Base-by-base conservation (phyloP, 2,888 invertebrate genomes). In the Cyrtodaria siliqua region DNA sequence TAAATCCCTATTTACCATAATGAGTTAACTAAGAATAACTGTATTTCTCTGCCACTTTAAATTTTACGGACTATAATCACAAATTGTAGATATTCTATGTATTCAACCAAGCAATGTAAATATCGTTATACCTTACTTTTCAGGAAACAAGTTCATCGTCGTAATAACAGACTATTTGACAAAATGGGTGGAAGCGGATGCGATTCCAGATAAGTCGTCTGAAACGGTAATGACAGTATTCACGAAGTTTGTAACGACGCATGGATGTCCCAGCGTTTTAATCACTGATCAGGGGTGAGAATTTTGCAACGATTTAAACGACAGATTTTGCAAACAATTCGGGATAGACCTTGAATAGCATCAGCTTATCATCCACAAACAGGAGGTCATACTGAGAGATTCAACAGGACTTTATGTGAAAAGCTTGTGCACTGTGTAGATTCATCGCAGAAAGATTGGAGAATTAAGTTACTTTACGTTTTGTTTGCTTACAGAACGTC, bases 361-460 rank as follows among this genome's bases (percentile, higher is more conserved):
- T n/a, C n/a, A n/a, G n/a, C n/a, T n/a, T n/a, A n/a, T n/a, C n/a
- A n/a, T n/a, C n/a, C n/a, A n/a, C n/a, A n/a, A n/a, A n/a, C n/a
- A n/a, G n/a, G n/a, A n/a, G n/a, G n/a, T n/a, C n/a, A n/a, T n/a
- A 76, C 70, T 18, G 70, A 70, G 52, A 64, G 76, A 42, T 76
- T 52, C n/a, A n/a, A n/a, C 52, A 26, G 66, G 42, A 70, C 76
- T 33, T 59, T 70, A 26, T 70, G 56, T 50, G 53, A 50, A 12
- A 69, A 64, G 61, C 61, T 75, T n/a, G n/a, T n/a, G n/a, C n/a
- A n/a, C n/a, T n/a, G n/a, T n/a, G n/a, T n/a, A n/a, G n/a, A n/a
- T n/a, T n/a, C n/a, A n/a, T n/a, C n/a, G n/a, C n/a, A n/a, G n/a
- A n/a, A n/a, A n/a, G n/a, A n/a, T n/a, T n/a, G n/a, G n/a, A n/a